Conservation (phyloP, 2,888 invertebrate genomes). For the Polymixis lichenea region DNA sequence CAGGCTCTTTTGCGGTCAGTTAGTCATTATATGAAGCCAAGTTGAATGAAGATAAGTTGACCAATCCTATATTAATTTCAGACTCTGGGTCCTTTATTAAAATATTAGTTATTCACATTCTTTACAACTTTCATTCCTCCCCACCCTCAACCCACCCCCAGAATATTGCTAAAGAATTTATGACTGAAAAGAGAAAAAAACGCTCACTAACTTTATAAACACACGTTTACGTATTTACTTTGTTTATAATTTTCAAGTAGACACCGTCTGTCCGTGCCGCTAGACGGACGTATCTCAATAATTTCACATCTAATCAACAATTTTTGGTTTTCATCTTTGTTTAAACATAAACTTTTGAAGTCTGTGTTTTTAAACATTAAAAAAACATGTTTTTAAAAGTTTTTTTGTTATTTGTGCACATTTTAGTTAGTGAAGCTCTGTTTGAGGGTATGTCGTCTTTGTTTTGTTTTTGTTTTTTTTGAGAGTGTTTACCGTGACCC, state of each 20-base stretch:
- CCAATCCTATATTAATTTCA: too few species aligned
- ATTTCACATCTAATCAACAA: not conserved
- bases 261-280: not conserved
- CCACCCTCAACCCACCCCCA: too few species aligned
- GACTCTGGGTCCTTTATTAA: too few species aligned
- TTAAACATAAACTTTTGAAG: not conserved
- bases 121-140: too few species aligned
- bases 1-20: too few species aligned
- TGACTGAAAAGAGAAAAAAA: not conserved
- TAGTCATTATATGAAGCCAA: too few species aligned
- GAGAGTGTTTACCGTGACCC: not conserved
- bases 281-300: not conserved
- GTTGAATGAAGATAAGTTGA: too few species aligned
- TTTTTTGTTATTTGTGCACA: constrained; percentile 8
- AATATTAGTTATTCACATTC: too few species aligned
- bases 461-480: constrained; percentile 4
- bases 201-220: not conserved
- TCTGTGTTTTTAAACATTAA: not conserved
- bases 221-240: not conserved
- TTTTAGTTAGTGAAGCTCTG: constrained; percentile 28
- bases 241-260: constrained; percentile 26
- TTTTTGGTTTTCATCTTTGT: not conserved
- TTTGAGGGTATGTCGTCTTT: constrained; percentile 24
- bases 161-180: too few species aligned
- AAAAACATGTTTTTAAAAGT: constrained; percentile 32